Evolutionary conservation across 2,113 vertebrate species (phyloP).

Genomic region (Cyanocitta stelleri): DNA sequence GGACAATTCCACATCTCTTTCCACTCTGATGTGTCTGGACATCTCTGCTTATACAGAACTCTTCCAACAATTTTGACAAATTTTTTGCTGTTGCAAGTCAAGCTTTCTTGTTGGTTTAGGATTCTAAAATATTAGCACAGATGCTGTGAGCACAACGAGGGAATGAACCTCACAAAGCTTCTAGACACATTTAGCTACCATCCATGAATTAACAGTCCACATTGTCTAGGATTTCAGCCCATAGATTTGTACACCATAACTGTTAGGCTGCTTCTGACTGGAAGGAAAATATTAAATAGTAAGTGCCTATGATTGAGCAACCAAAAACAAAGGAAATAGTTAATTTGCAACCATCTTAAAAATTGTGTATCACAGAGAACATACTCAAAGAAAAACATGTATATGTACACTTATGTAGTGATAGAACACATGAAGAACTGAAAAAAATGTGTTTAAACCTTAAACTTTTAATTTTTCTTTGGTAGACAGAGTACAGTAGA

Average conservation of each 20-base stretch:
- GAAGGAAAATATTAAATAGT: neutral
- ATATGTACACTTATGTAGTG: neutral
- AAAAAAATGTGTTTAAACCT: neutral
- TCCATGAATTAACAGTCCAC: neutral
- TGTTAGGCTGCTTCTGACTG: neutral
- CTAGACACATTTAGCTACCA: neutral
- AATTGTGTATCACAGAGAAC: neutral
- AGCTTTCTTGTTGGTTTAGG: neutral
- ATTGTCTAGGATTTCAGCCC: neutral
- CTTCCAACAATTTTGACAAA: neutral
- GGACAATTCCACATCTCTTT: neutral
- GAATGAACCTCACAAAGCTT: neutral
- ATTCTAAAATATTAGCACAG: neutral
- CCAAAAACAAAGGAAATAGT: neutral
- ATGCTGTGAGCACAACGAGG: neutral
- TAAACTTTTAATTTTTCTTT: slow-evolving; percentile 50
- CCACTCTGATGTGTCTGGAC: neutral
- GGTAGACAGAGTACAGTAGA: slow-evolving; percentile 16
- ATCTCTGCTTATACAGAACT: neutral
- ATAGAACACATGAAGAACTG: neutral
- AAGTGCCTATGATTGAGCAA: neutral
- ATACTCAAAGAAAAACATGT: neutral
- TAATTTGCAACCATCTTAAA: neutral
- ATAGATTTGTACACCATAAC: neutral
- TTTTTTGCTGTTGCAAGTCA: neutral